phyloP scores from a whole-genome alignment of 2,888 invertebrate species.

The Plutella xylostella region DNA sequence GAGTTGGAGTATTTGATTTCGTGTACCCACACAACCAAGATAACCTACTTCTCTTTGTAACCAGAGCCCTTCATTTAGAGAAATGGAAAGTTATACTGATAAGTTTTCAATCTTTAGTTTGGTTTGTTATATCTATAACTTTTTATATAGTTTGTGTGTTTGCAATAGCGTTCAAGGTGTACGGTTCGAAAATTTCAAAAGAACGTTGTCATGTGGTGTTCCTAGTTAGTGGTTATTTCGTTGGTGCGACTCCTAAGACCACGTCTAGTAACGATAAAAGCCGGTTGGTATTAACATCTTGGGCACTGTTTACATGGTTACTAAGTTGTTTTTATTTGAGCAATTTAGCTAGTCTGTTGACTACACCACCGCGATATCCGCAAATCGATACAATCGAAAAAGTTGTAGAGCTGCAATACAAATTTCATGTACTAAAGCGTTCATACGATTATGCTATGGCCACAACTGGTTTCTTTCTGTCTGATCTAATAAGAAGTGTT shows the following conservation, averaged over 20 bases:
- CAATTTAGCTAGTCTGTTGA: slow-evolving; percentile 13
- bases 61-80: not conserved
- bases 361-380: slow-evolving; percentile 9
- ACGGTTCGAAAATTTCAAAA: not conserved
- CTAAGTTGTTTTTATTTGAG: slow-evolving; percentile 15
- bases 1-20: not conserved
- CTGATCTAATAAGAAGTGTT: not conserved
- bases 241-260: not conserved
- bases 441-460: not conserved
- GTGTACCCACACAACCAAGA: not conserved
- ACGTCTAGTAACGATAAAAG: not conserved
- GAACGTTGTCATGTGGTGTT: not conserved
- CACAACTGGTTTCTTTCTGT: not conserved
- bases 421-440: not conserved
- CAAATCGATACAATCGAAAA: not conserved
- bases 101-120: not conserved
- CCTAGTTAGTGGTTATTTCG: not conserved
- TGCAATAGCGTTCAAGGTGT: not conserved
- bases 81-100: not conserved
- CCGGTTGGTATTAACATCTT: slow-evolving; percentile 6
- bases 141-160: not conserved
- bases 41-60: not conserved
- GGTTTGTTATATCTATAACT: not conserved
- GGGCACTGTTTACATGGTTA: slow-evolving; percentile 14
- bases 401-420: not conserved